phyloP scores from a whole-genome alignment of 2,113 vertebrate genomes.

The Nothocercus julius region DNA sequence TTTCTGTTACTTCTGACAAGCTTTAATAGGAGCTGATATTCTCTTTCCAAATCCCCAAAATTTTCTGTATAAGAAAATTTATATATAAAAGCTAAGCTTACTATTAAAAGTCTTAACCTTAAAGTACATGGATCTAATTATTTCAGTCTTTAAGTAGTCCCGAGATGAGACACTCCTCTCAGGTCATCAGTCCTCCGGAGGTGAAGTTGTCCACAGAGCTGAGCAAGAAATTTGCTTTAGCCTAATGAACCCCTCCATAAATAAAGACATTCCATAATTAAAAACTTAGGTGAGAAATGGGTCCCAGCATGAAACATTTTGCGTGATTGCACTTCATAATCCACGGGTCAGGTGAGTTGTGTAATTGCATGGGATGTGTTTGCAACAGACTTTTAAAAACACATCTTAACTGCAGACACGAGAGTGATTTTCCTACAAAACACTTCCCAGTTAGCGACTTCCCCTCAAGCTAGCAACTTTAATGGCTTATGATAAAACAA shows the following conservation, averaged over 20 bases:
- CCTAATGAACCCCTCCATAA: slow-evolving; percentile 56
- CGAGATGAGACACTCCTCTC: not conserved
- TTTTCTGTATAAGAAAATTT: not conserved
- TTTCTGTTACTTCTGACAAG: not conserved
- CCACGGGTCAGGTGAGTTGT: not conserved
- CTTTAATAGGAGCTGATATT: not conserved
- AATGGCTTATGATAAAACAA: not conserved
- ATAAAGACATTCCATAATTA: slow-evolving; percentile 46
- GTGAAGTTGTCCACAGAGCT: not conserved
- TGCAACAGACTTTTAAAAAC: not conserved
- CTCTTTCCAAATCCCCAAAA: not conserved
- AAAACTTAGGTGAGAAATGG: slow-evolving; percentile 12
- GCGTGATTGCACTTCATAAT: slow-evolving; percentile 35
- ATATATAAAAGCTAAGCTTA: not conserved
- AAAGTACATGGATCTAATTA: not conserved
- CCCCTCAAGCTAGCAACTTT: not conserved
- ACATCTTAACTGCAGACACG: not conserved
- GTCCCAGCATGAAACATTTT: not conserved
- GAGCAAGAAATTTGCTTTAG: not conserved
- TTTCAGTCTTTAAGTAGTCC: not conserved
- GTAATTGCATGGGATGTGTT: not conserved
- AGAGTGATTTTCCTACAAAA: not conserved
- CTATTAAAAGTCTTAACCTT: not conserved
- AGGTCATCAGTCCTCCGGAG: not conserved
- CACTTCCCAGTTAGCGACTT: not conserved